These are phyloP conservation scores for Syrrhaptes paradoxus DNA, from an alignment of 2,113 vertebrate genomes.

Conservation along the genomic window DNA sequence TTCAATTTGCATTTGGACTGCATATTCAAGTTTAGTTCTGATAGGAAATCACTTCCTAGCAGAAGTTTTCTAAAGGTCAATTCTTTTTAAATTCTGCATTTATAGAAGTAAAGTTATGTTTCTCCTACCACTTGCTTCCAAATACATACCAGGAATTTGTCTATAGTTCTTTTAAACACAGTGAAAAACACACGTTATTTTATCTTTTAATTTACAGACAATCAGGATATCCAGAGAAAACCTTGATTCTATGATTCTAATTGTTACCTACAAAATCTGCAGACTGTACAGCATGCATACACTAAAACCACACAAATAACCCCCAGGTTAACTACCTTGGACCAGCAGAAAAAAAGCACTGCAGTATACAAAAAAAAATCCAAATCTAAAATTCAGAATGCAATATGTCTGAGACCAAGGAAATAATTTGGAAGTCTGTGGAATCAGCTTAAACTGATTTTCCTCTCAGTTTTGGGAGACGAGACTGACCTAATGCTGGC, in stretches of 20 bases:
- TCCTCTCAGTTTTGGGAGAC: neutral
- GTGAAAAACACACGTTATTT: neutral
- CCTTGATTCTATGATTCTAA: neutral
- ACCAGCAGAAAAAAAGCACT: neutral
- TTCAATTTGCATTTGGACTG: neutral
- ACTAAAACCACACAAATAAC: neutral
- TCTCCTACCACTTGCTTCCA: neutral
- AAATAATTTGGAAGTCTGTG: neutral
- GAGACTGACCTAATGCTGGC: neutral
- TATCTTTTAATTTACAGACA: neutral
- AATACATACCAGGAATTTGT: neutral
- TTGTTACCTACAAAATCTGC: neutral
- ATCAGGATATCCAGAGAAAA: neutral
- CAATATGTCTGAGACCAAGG: fast-evolving
- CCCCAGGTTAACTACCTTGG: neutral
- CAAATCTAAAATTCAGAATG: neutral
- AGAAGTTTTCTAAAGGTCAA: neutral
- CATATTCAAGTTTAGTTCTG: neutral
- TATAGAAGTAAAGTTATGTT: neutral
- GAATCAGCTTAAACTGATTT: neutral
- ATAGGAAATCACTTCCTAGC: neutral
- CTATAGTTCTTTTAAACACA: neutral
- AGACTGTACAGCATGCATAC: neutral
- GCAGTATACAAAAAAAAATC: neutral
- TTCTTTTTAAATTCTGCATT: neutral